Conservation (phyloP, 1,140 invertebrate species). For the Leucophenga varia region DNA sequence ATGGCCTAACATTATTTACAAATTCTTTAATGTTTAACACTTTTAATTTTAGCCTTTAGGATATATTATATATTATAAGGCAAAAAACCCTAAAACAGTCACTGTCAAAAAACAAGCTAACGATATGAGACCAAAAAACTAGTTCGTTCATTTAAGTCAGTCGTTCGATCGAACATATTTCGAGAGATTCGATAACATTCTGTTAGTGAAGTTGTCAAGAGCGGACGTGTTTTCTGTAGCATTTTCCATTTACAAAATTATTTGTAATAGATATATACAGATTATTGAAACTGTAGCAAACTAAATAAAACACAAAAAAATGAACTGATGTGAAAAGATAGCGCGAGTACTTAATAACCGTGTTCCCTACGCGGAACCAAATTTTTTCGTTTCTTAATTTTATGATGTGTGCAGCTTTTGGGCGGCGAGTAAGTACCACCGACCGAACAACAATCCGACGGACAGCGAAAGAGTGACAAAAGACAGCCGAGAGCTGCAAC, state of each 20-base stretch:
- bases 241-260: constrained; percentile 42
- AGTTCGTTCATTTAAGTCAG: no score
- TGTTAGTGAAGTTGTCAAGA: constrained; percentile 19
- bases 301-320: constrained; percentile 32
- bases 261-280: constrained; percentile 38
- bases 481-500: constrained; percentile 17
- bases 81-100: no score
- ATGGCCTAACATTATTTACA: no score
- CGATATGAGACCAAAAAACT: no score
- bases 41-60: no score
- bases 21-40: no score
- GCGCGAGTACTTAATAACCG: constrained; percentile 24
- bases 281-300: constrained; percentile 18
- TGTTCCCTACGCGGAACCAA: constrained; percentile 41
- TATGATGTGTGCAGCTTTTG: constrained; percentile 32
- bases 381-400: constrained; percentile 46
- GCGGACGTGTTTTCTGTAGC: constrained; percentile 34
- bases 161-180: background rate
- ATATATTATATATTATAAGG: no score
- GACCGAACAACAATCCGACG: constrained; percentile 21
- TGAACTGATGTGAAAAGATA: constrained; percentile 43
- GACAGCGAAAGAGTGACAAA: constrained; percentile 22
- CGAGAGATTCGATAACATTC: constrained; percentile 16
- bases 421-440: constrained; percentile 17
- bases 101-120: no score